Percentiles rank a stretch among this genome's conserved stretches.
Conservation (phyloP, 2,888 invertebrate genomes). For the Macaria notata region DNA sequence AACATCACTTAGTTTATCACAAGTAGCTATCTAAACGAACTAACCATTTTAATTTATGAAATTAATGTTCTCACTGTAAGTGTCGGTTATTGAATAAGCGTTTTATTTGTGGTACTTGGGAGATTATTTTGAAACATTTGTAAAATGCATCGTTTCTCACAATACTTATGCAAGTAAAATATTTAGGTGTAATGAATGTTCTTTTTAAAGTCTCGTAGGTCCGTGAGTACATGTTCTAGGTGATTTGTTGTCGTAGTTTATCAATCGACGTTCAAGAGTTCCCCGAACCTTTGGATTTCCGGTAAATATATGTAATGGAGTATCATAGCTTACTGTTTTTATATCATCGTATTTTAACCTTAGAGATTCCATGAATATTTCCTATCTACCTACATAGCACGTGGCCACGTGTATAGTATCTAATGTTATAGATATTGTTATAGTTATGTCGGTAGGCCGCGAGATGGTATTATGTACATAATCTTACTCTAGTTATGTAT, state of each 20-base stretch:
- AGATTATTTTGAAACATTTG: slow-evolving; percentile 69
- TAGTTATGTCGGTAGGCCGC: slow-evolving; percentile 68
- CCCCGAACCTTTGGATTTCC: slow-evolving; percentile 64
- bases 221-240: slow-evolving; percentile 54
- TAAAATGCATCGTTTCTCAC: slow-evolving; percentile 68
- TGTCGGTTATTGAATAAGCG: slow-evolving; percentile 62
- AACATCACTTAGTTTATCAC: slow-evolving; percentile 48
- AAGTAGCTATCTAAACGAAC: slow-evolving; percentile 36
- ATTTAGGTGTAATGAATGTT: slow-evolving; percentile 53
- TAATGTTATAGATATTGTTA: slow-evolving; percentile 77
- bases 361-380: slow-evolving; percentile 67
- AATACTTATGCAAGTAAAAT: slow-evolving; percentile 50
- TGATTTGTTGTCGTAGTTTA: slow-evolving; percentile 76
- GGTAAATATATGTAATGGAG: slow-evolving; percentile 62
- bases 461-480: slow-evolving; percentile 81
- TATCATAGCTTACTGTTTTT: slow-evolving; percentile 75
- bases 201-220: slow-evolving; percentile 59
- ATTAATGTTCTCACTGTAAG: slow-evolving; percentile 57
- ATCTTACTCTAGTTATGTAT: slow-evolving; percentile 79
- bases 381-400: slow-evolving; percentile 54
- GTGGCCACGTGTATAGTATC: slow-evolving; percentile 76
- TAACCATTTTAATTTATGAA: slow-evolving; percentile 40
- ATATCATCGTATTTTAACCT: slow-evolving; percentile 69
- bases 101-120: slow-evolving; percentile 68
- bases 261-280: slow-evolving; percentile 58